Percentiles rank a stretch among this genome's conserved stretches.
These are phyloP conservation scores for Tinea semifulvella DNA, from an alignment of 2,888 invertebrate species.

Conservation along the genomic window DNA sequence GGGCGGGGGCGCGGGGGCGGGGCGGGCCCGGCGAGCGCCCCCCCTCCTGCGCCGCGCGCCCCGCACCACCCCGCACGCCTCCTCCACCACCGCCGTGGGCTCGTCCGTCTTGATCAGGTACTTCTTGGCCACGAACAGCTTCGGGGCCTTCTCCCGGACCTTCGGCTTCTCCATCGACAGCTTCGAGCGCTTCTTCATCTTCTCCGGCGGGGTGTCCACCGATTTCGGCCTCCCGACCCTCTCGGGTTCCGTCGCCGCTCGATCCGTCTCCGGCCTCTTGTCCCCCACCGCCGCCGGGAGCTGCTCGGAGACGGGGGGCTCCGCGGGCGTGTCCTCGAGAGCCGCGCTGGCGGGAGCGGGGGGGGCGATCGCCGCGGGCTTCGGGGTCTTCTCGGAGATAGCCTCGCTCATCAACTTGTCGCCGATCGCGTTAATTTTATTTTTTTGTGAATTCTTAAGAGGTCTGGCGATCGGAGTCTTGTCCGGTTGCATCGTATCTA, in stretches of 20 bases:
- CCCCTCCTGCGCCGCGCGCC: slow-evolving; percentile 24
- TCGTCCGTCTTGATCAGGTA: slow-evolving; percentile 53
- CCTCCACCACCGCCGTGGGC: slow-evolving; percentile 43
- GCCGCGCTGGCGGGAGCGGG: too few species aligned
- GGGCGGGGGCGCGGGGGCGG: slow-evolving; percentile 20
- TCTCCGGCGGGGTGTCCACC: slow-evolving; percentile 4
- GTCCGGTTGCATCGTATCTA: neutral
- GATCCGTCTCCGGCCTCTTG: too few species aligned
- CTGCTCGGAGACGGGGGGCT: too few species aligned
- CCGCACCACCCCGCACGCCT: slow-evolving; percentile 36
- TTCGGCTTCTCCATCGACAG: slow-evolving; percentile 26
- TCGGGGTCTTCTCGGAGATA: neutral
- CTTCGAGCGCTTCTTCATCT: slow-evolving; percentile 4
- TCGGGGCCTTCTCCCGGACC: slow-evolving; percentile 50
- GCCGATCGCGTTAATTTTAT: slow-evolving; percentile 2
- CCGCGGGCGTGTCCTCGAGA: neutral
- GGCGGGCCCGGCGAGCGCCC: slow-evolving; percentile 24
- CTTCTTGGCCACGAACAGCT: slow-evolving; percentile 51
- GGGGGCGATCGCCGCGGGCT: too few species aligned
- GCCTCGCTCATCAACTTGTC: slow-evolving; percentile 7
- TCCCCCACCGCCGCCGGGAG: too few species aligned
- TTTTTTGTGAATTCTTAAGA: slow-evolving; percentile 19
- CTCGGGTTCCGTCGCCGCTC: slow-evolving; percentile 9
- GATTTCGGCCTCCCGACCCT: neutral
- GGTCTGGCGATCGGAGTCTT: slow-evolving; percentile 21